phyloP scores from a whole-genome alignment of 1,140 invertebrate species.

The Sitophilus oryzae region DNA sequence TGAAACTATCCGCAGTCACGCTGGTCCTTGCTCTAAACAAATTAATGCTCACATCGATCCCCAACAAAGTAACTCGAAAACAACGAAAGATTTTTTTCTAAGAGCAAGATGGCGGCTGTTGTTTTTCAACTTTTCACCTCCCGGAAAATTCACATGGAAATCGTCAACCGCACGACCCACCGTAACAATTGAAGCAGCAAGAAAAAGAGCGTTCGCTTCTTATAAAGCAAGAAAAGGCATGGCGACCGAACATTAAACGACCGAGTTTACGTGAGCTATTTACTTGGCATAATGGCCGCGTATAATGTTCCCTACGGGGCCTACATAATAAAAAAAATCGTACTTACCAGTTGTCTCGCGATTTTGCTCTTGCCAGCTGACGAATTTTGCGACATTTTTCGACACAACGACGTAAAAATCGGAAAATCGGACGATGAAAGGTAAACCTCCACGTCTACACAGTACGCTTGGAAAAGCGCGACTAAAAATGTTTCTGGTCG shows the following conservation, averaged over 20 bases:
- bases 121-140: neutral
- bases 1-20: slow-evolving; percentile 9
- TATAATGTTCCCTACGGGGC: neutral
- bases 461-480: slow-evolving; percentile 31
- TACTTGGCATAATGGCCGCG: slow-evolving; percentile 29
- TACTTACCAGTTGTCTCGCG: slow-evolving; percentile 33
- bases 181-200: neutral
- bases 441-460: slow-evolving; percentile 29
- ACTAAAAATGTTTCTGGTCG: slow-evolving; percentile 30
- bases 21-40: slow-evolving; percentile 9
- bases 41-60: slow-evolving; percentile 17
- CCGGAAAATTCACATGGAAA: neutral
- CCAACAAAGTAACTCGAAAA: slow-evolving; percentile 13
- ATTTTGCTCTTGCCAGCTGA: slow-evolving; percentile 27
- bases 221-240: slow-evolving; percentile 26
- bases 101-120: slow-evolving; percentile 1
- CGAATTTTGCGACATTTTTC: slow-evolving; percentile 32
- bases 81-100: neutral
- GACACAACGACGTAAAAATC: slow-evolving; percentile 29
- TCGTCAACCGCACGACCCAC: neutral
- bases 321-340: slow-evolving; percentile 7
- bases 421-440: slow-evolving; percentile 22
- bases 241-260: slow-evolving; percentile 25
- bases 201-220: slow-evolving; percentile 14
- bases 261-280: slow-evolving; percentile 31